phyloP scores from a whole-genome alignment of 35 echinoderm and acorn worm species.

The Holothuria glaberrima region DNA sequence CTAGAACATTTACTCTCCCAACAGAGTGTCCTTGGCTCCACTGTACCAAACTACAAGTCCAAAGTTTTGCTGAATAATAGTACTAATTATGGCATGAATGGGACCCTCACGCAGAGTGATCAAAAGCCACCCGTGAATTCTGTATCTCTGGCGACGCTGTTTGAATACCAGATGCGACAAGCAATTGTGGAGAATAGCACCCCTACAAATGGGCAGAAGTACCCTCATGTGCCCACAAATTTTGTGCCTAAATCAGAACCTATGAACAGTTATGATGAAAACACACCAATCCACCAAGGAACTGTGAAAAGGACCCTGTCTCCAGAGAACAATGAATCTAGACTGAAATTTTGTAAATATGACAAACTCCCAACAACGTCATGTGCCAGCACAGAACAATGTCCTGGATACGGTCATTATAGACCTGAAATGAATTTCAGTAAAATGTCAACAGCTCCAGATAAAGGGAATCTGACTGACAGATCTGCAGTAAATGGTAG shows the following conservation, averaged over 20 bases:
- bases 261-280: constrained; percentile 32
- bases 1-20: constrained; percentile 54
- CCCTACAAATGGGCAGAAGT: constrained; percentile 53
- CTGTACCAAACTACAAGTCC: constrained; percentile 37
- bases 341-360: constrained; percentile 40
- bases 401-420: neutral
- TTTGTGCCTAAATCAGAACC: constrained; percentile 44
- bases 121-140: constrained; percentile 32
- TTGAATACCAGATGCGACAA: constrained; percentile 55
- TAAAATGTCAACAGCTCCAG: neutral
- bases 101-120: neutral
- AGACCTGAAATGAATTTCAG: constrained; percentile 32
- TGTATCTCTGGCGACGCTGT: constrained; percentile 46
- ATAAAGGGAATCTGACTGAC: neutral
- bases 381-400: neutral
- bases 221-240: constrained; percentile 15
- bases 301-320: constrained; percentile 18
- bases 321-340: neutral
- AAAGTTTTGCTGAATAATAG: constrained; percentile 43
- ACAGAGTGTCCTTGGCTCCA: constrained; percentile 33
- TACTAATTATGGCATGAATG: constrained; percentile 30
- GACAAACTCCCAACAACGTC: neutral
- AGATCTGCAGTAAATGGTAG: neutral
- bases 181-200: constrained; percentile 37
- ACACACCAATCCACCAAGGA: neutral